Percentiles rank a stretch among this genome's conserved stretches.
Conservation (phyloP, 2,888 invertebrate genomes). For the Nemoura dubitans region DNA sequence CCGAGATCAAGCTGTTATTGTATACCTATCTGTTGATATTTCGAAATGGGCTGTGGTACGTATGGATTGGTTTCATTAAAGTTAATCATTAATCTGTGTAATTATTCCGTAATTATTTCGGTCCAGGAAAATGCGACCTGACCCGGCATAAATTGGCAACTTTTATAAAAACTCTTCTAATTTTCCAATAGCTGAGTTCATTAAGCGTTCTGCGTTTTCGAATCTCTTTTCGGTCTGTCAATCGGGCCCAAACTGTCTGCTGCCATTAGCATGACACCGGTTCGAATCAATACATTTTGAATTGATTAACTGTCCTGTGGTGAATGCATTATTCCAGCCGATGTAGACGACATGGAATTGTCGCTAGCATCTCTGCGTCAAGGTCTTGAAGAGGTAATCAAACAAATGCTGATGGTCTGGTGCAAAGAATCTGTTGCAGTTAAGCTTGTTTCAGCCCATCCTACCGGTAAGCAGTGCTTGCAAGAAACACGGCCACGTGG, state of each 20-base stretch:
- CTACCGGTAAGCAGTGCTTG: constrained; percentile 62
- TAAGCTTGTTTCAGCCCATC: constrained; percentile 69
- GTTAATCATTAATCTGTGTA: neutral
- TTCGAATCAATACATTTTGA: neutral
- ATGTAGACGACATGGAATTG: neutral
- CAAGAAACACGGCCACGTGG: neutral
- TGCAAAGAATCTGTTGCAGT: constrained; percentile 79
- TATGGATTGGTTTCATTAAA: neutral
- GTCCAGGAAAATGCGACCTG: neutral
- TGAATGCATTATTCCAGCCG: neutral
- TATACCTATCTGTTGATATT: neutral
- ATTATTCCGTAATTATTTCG: no score
- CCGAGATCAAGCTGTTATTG: neutral
- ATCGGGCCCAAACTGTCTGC: no score
- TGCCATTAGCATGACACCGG: no score
- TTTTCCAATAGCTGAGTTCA: neutral
- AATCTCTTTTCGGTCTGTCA: no score
- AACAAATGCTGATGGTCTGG: constrained; percentile 85
- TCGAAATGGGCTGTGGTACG: constrained; percentile 35
- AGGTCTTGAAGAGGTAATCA: constrained; percentile 80
- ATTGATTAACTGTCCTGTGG: neutral
- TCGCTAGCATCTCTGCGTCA: constrained; percentile 64
- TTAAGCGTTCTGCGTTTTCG: neutral
- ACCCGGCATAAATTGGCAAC: neutral
- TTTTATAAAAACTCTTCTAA: neutral